Percentiles rank a stretch among this genome's conserved stretches.
These are phyloP conservation scores for Sterrhoptilus dennistouni DNA, from an alignment of 2,113 vertebrate species.

Conservation along the genomic window DNA sequence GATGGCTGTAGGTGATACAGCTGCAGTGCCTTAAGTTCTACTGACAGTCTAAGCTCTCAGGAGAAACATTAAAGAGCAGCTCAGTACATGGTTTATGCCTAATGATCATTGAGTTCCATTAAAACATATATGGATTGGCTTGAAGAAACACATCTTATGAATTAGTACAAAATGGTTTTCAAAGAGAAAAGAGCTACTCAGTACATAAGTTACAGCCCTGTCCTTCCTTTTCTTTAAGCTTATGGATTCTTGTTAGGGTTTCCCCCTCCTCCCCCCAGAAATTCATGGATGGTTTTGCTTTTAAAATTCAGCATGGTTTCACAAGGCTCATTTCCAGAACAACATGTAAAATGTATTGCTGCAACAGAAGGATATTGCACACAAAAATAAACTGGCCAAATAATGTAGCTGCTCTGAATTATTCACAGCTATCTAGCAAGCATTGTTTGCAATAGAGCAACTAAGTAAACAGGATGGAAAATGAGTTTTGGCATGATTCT, in stretches of 20 bases:
- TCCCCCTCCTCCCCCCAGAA: not conserved
- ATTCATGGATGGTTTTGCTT: not conserved
- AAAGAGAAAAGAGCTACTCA: not conserved
- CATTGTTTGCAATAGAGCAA: not conserved
- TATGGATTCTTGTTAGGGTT: not conserved
- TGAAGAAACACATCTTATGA: not conserved
- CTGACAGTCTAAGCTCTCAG: not conserved
- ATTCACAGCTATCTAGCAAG: not conserved
- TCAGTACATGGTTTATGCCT: not conserved
- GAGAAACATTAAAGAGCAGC: not conserved
- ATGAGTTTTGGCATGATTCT: not conserved
- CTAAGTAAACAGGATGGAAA: constrained; percentile 1
- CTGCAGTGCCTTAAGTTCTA: not conserved
- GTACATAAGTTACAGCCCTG: not conserved
- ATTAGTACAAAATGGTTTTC: not conserved
- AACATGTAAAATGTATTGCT: not conserved
- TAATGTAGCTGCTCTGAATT: not conserved
- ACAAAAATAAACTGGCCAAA: not conserved
- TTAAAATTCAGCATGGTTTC: not conserved
- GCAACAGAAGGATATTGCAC: not conserved
- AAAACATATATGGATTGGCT: not conserved
- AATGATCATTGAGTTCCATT: not conserved
- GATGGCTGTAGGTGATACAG: not conserved
- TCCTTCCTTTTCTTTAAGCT: not conserved
- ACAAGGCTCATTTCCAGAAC: not conserved